Percentiles rank a stretch among this genome's conserved stretches.
Evolutionary conservation across 2,797 vertebrate genomes (phyloP).

Genomic region (Centroberyx gerrardi): DNA sequence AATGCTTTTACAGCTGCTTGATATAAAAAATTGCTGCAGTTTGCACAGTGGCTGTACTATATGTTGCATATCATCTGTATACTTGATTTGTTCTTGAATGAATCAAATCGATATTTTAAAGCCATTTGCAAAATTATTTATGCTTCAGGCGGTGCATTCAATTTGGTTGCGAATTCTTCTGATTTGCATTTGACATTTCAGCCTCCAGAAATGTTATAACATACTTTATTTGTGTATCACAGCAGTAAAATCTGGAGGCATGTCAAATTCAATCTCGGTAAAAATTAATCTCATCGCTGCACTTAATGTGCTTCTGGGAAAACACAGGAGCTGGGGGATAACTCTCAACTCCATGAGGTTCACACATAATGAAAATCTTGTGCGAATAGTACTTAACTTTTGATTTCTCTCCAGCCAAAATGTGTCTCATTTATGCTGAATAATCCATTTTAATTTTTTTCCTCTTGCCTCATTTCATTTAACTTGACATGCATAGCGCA

Average conservation of each 20-base stretch:
- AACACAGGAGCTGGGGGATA: conserved; percentile 53
- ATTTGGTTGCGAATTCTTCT: conserved; percentile 28
- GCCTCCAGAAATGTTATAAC: conserved; percentile 43
- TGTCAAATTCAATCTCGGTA: conserved; percentile 69
- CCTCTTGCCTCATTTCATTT: conserved; percentile 48
- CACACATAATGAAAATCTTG: conserved; percentile 67
- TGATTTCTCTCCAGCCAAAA: conserved; percentile 47
- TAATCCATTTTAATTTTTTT: conserved; percentile 48
- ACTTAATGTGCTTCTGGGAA: conserved; percentile 70
- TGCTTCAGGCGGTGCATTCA: conserved; percentile 16
- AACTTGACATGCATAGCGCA: conserved; percentile 4
- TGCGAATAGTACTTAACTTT: conserved; percentile 69
- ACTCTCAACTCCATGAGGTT: conserved; percentile 63
- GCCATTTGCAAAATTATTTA: conserved; percentile 44
- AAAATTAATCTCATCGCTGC: conserved; percentile 75
- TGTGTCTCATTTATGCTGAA: conserved; percentile 51
- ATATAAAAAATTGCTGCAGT: neutral
- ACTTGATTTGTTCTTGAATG: conserved; percentile 23
- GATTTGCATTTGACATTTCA: conserved; percentile 58
- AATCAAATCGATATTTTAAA: conserved; percentile 55
- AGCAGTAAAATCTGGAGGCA: conserved; percentile 59
- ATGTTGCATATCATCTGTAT: neutral
- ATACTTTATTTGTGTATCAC: conserved; percentile 61
- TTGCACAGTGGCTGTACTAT: conserved; percentile 7
- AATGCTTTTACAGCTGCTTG: conserved; percentile 11